Evolutionary conservation across 2,888 invertebrate species (phyloP).

Genomic region (Hypomecis punctinalis): DNA sequence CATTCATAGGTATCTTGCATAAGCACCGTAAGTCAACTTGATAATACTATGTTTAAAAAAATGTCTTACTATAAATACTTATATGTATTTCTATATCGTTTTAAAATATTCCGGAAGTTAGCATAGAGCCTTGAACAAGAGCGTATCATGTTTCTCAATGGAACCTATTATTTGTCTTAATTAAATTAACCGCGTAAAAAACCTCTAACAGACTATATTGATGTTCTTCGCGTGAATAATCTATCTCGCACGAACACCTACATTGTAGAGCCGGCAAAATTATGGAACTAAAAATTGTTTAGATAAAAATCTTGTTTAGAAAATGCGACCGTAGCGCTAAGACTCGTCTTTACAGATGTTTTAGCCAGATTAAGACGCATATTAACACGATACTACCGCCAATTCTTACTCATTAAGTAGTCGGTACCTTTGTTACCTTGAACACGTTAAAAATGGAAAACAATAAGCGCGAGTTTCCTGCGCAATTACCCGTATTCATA

Average conservation of each 20-base stretch:
- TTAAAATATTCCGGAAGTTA: not conserved
- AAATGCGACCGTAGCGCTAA: not conserved
- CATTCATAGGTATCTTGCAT: too few species aligned
- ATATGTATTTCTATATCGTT: not conserved
- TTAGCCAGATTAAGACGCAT: constrained; percentile 29
- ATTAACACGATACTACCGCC: constrained; percentile 2
- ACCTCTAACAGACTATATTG: not conserved
- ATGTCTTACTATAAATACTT: too few species aligned
- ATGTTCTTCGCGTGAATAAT: constrained; percentile 1
- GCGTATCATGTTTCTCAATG: not conserved
- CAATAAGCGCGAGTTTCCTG: constrained; percentile 52
- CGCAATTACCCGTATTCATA: constrained; percentile 27
- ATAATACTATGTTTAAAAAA: too few species aligned
- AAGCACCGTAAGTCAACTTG: too few species aligned
- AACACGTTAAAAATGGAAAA: constrained; percentile 50
- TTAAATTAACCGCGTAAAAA: not conserved
- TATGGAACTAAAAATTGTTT: not conserved
- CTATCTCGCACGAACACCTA: not conserved
- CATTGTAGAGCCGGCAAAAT: not conserved
- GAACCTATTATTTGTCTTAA: not conserved
- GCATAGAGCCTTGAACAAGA: not conserved
- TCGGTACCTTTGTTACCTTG: constrained; percentile 46
- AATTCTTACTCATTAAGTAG: constrained; percentile 2
- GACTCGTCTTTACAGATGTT: not conserved
- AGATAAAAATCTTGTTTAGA: not conserved